phyloP scores from a whole-genome alignment of 2,113 vertebrate species.

The Galbula dea region DNA sequence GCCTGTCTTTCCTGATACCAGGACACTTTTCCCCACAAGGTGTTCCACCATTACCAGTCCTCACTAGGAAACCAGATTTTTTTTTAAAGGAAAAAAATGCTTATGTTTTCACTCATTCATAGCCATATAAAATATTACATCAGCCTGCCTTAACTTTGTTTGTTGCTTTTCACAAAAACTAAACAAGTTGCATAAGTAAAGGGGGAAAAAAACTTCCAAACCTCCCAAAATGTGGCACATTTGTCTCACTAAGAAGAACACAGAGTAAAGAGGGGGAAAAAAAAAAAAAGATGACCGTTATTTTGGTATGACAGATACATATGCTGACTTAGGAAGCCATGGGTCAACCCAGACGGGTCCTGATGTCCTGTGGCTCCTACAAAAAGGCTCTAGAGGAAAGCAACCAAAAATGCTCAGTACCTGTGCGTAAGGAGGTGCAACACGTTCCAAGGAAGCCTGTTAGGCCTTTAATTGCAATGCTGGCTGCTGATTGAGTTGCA shows the following conservation, averaged over 20 bases:
- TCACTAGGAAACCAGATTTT: background rate
- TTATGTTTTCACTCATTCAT: background rate
- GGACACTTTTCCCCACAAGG: background rate
- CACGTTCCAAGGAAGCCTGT: background rate
- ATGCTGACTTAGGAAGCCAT: background rate
- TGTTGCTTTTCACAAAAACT: background rate
- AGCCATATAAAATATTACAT: background rate
- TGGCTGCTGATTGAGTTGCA: background rate
- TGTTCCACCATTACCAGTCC: background rate
- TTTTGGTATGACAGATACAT: background rate
- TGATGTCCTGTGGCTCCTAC: background rate
- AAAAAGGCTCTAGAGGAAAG: background rate
- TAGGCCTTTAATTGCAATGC: background rate
- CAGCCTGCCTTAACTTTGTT: background rate
- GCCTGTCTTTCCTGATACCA: background rate
- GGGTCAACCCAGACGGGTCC: accelerated
- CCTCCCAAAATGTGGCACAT: background rate
- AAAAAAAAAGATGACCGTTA: background rate
- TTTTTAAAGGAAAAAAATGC: background rate
- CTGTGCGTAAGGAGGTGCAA: background rate
- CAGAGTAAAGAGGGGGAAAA: background rate
- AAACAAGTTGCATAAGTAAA: background rate
- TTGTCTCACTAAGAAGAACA: background rate
- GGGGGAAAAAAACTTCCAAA: background rate
- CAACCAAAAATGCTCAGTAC: background rate